Percentiles rank a stretch among this genome's conserved stretches.
phyloP scores from a whole-genome alignment of 2,888 invertebrate genomes.

The Deilephila elpenor region DNA sequence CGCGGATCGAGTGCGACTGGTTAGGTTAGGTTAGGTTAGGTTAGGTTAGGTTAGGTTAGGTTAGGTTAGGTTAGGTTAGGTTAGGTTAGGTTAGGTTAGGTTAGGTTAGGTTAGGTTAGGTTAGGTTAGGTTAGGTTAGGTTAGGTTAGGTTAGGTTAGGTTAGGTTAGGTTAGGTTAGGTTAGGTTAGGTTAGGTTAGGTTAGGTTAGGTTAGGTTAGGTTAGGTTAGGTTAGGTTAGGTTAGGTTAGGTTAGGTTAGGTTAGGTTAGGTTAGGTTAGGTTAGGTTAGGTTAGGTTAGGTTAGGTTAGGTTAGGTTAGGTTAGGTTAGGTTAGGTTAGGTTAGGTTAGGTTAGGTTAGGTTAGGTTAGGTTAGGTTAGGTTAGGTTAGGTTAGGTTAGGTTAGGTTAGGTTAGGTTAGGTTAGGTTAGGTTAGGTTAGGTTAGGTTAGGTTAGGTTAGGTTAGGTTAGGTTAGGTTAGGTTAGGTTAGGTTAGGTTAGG shows the following conservation, averaged over 20 bases:
- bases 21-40: too few species aligned
- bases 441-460: too few species aligned
- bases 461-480: too few species aligned
- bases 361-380: constrained; percentile 33
- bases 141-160: constrained; percentile 41
- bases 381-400: constrained; percentile 40
- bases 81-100: constrained; percentile 37
- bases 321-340: constrained; percentile 37
- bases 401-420: constrained; percentile 37
- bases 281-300: constrained; percentile 37
- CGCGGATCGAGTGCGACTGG: too few species aligned
- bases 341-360: constrained; percentile 34
- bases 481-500: too few species aligned
- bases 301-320: constrained; percentile 38
- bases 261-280: constrained; percentile 35
- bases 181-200: constrained; percentile 40
- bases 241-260: constrained; percentile 29
- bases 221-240: constrained; percentile 27
- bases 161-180: constrained; percentile 39
- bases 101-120: constrained; percentile 41
- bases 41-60: constrained; percentile 40
- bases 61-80: constrained; percentile 39
- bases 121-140: constrained; percentile 44
- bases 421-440: constrained; percentile 32
- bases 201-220: constrained; percentile 33